Percentiles rank a stretch among this genome's conserved stretches.
These are phyloP conservation scores for Apodemia hepburni DNA, from an alignment of 2,888 invertebrate species.

Conservation along the genomic window DNA sequence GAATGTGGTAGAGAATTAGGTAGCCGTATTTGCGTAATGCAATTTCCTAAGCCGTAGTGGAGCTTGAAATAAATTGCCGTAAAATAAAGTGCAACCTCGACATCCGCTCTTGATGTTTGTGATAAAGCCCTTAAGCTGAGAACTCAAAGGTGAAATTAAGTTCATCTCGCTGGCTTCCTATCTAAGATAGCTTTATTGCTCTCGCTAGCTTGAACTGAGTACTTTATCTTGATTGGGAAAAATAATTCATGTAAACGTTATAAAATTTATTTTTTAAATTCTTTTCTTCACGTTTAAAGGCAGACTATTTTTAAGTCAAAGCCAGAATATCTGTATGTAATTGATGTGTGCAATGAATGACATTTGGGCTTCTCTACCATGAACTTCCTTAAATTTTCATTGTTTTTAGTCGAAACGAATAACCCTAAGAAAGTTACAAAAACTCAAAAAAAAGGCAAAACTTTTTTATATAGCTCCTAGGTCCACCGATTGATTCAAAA, in stretches of 20 bases:
- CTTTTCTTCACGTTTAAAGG: too few species aligned
- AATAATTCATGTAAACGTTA: not conserved
- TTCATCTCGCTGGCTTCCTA: not conserved
- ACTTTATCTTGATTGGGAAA: constrained; percentile 18
- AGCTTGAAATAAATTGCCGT: constrained; percentile 23
- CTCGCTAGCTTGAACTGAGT: not conserved
- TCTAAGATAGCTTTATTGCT: not conserved
- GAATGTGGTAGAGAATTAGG: constrained; percentile 28
- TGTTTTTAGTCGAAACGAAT: too few species aligned
- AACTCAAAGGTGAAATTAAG: constrained; percentile 10
- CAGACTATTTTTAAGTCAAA: too few species aligned
- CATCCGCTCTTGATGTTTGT: constrained; percentile 15
- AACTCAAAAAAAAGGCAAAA: too few species aligned
- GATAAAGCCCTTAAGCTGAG: constrained; percentile 19
- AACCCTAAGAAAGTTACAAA: too few species aligned
- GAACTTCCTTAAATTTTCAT: too few species aligned
- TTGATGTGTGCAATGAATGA: too few species aligned
- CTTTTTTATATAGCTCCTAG: too few species aligned
- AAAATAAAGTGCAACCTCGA: constrained; percentile 28
- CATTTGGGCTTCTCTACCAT: too few species aligned
- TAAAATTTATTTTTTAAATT: not conserved
- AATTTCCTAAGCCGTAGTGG: constrained; percentile 27
- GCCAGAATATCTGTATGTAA: too few species aligned
- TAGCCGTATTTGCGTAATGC: constrained; percentile 33
- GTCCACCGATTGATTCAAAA: too few species aligned